A percentile compares a stretch with the other conserved stretches of the same genome.
Evolutionary conservation across 2,888 invertebrate species (phyloP).

Genomic region (Parasteatoda lunata): DNA sequence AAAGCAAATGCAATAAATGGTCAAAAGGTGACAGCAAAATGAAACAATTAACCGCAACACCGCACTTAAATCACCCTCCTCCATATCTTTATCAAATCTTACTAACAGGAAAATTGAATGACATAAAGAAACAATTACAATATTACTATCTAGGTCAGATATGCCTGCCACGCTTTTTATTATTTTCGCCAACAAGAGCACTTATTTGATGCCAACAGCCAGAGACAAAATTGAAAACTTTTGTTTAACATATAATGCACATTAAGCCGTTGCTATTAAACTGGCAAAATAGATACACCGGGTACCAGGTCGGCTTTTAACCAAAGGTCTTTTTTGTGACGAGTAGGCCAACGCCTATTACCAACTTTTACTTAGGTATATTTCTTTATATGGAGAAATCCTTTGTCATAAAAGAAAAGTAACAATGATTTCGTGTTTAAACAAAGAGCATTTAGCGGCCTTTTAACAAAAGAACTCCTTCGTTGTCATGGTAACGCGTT

Average conservation of each 20-base stretch:
- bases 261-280: not conserved
- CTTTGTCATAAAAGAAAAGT: not conserved
- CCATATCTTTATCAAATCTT: not conserved
- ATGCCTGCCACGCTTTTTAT: not conserved
- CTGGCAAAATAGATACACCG: not conserved
- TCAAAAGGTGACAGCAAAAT: not conserved
- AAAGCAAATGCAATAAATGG: too few species aligned
- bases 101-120: not conserved
- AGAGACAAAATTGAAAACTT: not conserved
- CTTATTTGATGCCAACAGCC: not conserved
- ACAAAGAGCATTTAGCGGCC: slow-evolving; percentile 51
- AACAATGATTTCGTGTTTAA: slow-evolving; percentile 42
- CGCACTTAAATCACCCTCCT: not conserved
- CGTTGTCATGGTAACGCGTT: slow-evolving; percentile 49
- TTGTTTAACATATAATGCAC: not conserved
- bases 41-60: slow-evolving; percentile 1
- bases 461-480: slow-evolving; percentile 17
- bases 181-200: not conserved
- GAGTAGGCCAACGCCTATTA: not conserved
- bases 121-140: not conserved
- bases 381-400: not conserved
- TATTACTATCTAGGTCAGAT: not conserved
- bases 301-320: not conserved
- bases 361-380: not conserved
- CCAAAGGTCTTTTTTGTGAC: not conserved